phyloP scores from a whole-genome alignment of 2,888 invertebrate genomes.

The Aproaerema taeniolella region DNA sequence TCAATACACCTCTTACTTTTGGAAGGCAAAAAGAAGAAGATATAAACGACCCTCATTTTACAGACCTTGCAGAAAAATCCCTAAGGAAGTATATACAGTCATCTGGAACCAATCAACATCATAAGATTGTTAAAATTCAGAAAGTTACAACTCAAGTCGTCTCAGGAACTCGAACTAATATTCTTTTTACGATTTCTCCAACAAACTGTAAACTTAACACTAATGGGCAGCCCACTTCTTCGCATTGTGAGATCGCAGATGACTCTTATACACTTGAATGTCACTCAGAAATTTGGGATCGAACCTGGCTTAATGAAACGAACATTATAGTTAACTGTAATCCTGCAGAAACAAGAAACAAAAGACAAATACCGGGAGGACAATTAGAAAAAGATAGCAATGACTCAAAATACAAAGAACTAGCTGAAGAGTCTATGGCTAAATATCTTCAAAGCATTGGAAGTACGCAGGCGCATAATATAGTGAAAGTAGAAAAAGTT shows the following conservation, averaged over 20 bases:
- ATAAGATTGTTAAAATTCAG: constrained; percentile 39
- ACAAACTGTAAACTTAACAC: constrained; percentile 44
- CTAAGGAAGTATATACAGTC: constrained; percentile 26
- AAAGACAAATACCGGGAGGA: constrained; percentile 6
- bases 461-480: constrained; percentile 15
- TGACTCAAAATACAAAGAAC: constrained; percentile 6
- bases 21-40: constrained; percentile 22
- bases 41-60: constrained; percentile 26
- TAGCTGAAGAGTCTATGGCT: constrained; percentile 26
- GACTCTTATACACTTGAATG: not conserved
- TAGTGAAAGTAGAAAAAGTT: constrained; percentile 20
- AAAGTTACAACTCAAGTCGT: constrained; percentile 60
- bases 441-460: constrained; percentile 25
- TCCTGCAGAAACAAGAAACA: not conserved
- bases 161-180: constrained; percentile 62
- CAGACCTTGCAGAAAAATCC: constrained; percentile 32
- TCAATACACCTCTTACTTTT: too few relatives aligned
- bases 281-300: constrained; percentile 1
- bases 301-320: constrained; percentile 1
- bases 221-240: not conserved
- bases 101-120: constrained; percentile 24
- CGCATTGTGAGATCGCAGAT: not conserved
- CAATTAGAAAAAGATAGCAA: not conserved
- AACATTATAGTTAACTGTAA: not conserved
- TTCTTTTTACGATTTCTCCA: constrained; percentile 70